phyloP scores from a whole-genome alignment of 2,797 vertebrate genomes.

The Okamejei kenojei region DNA sequence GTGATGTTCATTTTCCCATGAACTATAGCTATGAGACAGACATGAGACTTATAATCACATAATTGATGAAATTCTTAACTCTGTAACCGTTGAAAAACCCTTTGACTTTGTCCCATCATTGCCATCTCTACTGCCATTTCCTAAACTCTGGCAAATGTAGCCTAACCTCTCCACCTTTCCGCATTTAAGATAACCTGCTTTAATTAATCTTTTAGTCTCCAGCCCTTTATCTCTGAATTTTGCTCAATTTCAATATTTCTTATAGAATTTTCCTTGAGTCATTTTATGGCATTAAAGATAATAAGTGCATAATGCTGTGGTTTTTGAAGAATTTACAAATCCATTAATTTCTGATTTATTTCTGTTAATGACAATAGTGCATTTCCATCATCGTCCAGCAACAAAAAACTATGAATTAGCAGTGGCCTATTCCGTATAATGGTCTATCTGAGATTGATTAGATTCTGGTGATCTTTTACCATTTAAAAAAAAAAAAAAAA shows the following conservation, averaged over 20 bases:
- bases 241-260: background rate
- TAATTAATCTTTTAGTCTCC: background rate
- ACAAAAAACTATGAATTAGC: too few relatives aligned
- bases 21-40: background rate
- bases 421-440: background rate
- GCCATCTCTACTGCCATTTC: background rate
- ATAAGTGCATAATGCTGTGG: background rate
- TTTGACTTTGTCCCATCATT: background rate
- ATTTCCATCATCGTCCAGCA: background rate
- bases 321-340: background rate
- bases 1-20: background rate
- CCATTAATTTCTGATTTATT: background rate
- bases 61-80: background rate
- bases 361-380: background rate
- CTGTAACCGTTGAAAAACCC: background rate
- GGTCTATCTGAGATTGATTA: background rate
- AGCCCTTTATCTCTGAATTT: background rate
- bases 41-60: background rate
- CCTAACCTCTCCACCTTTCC: background rate
- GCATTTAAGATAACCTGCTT: background rate
- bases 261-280: background rate
- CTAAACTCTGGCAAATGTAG: background rate
- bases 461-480: background rate
- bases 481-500: background rate
- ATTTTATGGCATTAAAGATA: background rate